Evolutionary conservation across 2,113 vertebrate species (phyloP).

Genomic region (Neopipo cinnamomea): DNA sequence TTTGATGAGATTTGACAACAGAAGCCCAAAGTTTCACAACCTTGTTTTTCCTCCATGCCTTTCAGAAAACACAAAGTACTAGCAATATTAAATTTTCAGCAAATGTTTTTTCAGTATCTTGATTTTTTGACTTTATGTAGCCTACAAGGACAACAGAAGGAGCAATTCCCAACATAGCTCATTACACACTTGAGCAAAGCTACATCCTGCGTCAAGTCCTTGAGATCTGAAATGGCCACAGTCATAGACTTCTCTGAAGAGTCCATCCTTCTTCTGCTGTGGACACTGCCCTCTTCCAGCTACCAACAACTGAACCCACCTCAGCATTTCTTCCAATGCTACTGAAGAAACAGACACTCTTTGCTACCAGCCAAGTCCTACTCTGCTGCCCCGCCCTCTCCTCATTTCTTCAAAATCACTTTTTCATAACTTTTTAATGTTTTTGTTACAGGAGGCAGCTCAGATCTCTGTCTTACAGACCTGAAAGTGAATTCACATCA

Average conservation of each 20-base stretch:
- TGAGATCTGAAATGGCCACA: neutral
- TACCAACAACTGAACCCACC: accelerated
- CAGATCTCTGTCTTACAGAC: neutral
- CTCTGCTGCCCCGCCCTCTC: accelerated
- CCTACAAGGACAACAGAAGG: neutral
- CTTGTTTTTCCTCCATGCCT: neutral
- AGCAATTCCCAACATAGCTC: neutral
- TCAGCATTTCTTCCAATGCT: neutral
- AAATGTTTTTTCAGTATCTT: accelerated
- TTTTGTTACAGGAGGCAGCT: neutral
- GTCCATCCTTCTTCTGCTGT: neutral
- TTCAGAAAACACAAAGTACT: neutral
- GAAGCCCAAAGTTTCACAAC: neutral
- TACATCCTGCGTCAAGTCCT: neutral
- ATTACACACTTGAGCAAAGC: neutral
- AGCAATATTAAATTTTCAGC: neutral
- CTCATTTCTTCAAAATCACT: neutral
- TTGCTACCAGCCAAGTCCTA: neutral
- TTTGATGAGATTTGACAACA: neutral
- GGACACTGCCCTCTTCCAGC: neutral
- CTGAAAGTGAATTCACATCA: neutral
- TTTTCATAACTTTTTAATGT: neutral
- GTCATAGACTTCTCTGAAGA: neutral
- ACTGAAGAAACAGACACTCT: neutral
- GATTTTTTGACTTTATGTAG: neutral